Conservation (phyloP, 2,888 invertebrate species). For the Macrostomum cliftonense region DNA sequence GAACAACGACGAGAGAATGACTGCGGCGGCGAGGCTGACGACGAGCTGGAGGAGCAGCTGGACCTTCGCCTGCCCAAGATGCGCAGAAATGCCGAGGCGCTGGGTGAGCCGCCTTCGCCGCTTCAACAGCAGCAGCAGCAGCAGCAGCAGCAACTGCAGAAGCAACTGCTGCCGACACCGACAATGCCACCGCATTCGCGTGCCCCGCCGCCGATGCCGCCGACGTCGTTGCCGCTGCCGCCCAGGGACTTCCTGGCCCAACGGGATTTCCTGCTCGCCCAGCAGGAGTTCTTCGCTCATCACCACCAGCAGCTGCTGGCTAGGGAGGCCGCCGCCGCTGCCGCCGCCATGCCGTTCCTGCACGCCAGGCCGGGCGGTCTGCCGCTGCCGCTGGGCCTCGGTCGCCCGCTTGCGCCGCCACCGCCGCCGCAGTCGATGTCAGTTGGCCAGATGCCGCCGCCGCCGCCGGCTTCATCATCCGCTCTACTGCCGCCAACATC, state of each 20-base stretch:
- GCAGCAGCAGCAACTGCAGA: too few relatives aligned
- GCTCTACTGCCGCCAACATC: neutral
- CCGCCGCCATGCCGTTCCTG: too few relatives aligned
- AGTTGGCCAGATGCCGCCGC: neutral
- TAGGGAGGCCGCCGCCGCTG: constrained; percentile 1
- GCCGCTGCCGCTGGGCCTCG: neutral
- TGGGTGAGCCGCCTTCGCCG: too few relatives aligned
- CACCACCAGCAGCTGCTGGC: constrained; percentile 2
- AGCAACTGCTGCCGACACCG: too few relatives aligned
- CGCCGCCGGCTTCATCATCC: neutral
- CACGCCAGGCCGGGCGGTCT: neutral
- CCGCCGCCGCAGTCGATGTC: neutral
- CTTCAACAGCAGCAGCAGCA: too few relatives aligned
- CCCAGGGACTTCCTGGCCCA: constrained; percentile 43
- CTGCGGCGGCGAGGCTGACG: too few relatives aligned
- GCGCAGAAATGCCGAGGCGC: too few relatives aligned
- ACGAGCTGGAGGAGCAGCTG: too few relatives aligned
- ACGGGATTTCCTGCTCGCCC: constrained; percentile 3
- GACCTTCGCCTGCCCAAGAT: too few relatives aligned
- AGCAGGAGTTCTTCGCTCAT: neutral
- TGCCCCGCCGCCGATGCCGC: constrained; percentile 58
- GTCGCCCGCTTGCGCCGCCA: neutral
- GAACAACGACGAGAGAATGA: too few relatives aligned
- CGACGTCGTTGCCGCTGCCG: constrained; percentile 84
- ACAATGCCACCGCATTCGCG: too few relatives aligned